These are phyloP conservation scores for Sthenelais limicola DNA, from an alignment of 2,888 invertebrate genomes.

Conservation along the genomic window DNA sequence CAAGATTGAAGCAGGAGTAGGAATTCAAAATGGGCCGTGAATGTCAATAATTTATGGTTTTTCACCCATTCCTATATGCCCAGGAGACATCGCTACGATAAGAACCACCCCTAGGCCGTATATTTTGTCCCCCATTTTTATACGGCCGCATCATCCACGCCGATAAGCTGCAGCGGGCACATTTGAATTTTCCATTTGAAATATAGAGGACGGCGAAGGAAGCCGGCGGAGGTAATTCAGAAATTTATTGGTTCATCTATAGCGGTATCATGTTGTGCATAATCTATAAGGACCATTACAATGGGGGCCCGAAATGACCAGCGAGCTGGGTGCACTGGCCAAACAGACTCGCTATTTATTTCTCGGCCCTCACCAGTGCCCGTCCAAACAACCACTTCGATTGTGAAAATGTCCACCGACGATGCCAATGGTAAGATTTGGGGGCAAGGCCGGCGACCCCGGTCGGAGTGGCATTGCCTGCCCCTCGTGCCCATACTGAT, in stretches of 20 bases:
- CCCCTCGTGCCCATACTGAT: constrained; percentile 15
- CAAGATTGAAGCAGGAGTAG: constrained; percentile 37
- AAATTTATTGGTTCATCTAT: constrained; percentile 40
- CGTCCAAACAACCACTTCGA: constrained; percentile 24
- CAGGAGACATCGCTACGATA: constrained; percentile 14
- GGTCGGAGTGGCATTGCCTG: constrained; percentile 16
- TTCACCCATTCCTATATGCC: constrained; percentile 39
- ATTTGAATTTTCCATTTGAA: constrained; percentile 40
- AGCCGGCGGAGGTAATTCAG: constrained; percentile 26
- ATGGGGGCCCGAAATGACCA: constrained; percentile 32
- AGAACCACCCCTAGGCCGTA: constrained; percentile 23
- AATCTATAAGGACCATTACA: constrained; percentile 38
- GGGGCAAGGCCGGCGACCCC: constrained; percentile 13
- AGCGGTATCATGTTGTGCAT: constrained; percentile 39
- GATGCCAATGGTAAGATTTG: constrained; percentile 32
- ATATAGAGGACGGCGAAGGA: constrained; percentile 25
- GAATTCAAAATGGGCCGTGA: constrained; percentile 39
- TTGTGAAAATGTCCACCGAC: constrained; percentile 33
- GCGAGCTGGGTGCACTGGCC: constrained; percentile 1
- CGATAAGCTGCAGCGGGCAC: constrained; percentile 16
- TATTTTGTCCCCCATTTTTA: constrained; percentile 30
- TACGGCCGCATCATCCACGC: constrained; percentile 16
- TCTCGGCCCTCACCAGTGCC: not conserved
- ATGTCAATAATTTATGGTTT: constrained; percentile 39
- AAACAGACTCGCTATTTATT: constrained; percentile 37